Evolutionary conservation across 2,888 invertebrate species (phyloP), one percentile per base, ranked within the genome.

Genomic region (Aquatica leii): DNA sequence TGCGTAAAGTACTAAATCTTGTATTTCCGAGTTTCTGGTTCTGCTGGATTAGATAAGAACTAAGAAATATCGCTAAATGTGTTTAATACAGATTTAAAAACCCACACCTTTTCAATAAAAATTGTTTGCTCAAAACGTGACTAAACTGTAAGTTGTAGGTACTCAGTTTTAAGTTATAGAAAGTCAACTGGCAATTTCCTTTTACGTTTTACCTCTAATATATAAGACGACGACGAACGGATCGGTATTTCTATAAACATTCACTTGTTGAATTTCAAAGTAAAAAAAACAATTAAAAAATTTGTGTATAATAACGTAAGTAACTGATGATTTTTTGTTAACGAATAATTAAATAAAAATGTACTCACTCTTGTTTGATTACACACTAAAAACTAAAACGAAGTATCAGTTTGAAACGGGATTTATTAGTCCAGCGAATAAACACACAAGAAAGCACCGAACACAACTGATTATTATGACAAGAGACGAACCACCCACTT

Each of bases 91-190:
- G 52, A 59, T 58, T 53, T 62, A 62, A 64, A 62, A 54, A 43
- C 54, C 54, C 67, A 24, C 24, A 24, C 67, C 62, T 67, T 65
- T 59, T 62, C 65, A 67, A 62, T 37, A 59, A 59, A 67, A 63
- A 66, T 65, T 66, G 63, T 53, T 40, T 55, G 53, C 54, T 59
- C 1, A 52, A 41, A 66, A 59, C 60, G 60, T 65, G 59, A 64
- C 65, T 59, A 24, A 24, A 24, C 24, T 24, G 24, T 24, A 68
- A 68, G 63, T 57, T 62, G 48, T 62, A 62, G 46, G n/a, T n/a
- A n/a, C n/a, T 24, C 6, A 6, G 24, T 52, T 59, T 48, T 43
- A 9, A 40, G 11, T 43, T 61, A 62, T 66, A 68, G 66, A 64
- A 64, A 64, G 64, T 64, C 59, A 51, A 46, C 52, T 37, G 53